Evolutionary conservation across 2,113 vertebrate species (phyloP).

Genomic region (Aegithalos caudatus): DNA sequence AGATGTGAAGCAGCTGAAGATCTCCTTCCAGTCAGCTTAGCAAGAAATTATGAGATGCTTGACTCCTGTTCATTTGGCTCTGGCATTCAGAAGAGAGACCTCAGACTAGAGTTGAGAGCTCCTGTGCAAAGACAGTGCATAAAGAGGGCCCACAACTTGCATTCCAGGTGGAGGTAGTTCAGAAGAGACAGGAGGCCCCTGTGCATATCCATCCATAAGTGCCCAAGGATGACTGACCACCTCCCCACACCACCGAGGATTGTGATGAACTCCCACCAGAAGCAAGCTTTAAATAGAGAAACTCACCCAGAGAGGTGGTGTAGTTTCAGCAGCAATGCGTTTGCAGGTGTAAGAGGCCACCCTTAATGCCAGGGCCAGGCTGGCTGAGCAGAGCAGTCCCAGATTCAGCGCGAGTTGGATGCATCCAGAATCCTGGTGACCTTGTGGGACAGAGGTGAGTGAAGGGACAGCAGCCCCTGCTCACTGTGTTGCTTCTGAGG

Average conservation of each 20-base stretch:
- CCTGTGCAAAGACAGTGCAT: accelerated
- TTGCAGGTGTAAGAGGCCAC: not conserved
- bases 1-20: not conserved
- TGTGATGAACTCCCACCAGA: not conserved
- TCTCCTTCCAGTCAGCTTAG: not conserved
- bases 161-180: accelerated
- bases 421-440: not conserved
- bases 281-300: not conserved
- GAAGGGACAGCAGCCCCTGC: not conserved
- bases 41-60: not conserved
- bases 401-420: accelerated
- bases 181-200: not conserved
- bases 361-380: accelerated
- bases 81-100: not conserved
- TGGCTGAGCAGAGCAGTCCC: not conserved
- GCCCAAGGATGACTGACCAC: not conserved
- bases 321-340: accelerated
- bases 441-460: accelerated
- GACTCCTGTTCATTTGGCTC: not conserved
- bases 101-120: not conserved
- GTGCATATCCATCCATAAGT: accelerated
- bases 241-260: not conserved
- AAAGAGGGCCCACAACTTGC: not conserved
- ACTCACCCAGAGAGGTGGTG: not conserved
- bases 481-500: accelerated